Base-by-base conservation (phyloP, 2,888 invertebrate genomes). In the Drosophila atripex region DNA sequence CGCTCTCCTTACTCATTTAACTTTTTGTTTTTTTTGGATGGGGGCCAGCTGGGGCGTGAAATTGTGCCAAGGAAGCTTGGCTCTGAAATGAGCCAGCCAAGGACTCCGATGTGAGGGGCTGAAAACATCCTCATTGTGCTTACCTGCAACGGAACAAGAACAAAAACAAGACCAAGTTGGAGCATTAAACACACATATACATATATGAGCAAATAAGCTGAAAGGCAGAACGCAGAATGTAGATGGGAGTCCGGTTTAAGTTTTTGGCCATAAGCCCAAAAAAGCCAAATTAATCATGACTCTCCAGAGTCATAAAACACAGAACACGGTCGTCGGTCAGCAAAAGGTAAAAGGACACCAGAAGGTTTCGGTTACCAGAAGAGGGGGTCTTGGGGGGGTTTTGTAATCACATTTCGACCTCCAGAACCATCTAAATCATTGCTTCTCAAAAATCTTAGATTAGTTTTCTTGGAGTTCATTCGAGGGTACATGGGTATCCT, bases 201-300 rank as follows among this genome's bases (percentile, higher is more conserved):
- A 41, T 23, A 30, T 39, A 46, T 7, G n/a, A 3, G 7, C 0
- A n/a, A 23, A n/a, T 18, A 23, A 30, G 43, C 43, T 21, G 43
- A 43, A 21, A 21, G 21, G 18, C 21, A 21, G 18, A 43, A 21
- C 21, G 21, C 2, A 21, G 60, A 21, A 43, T 38, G 30, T 41
- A 41, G 32, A 14, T 2, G 32, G 41, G 12, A n/a, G 21, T 50
- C 38, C n/a, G 14, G 28, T 25, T 30, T n/a, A 35, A 35, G 35
- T 35, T 41, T 39, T 14, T 39, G 39, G 16, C 39, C 43, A 64
- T 56, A 66, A 71, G 66, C 60, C 18, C 54, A 11, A 75, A 66
- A 77, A 77, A 60, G 66, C 59, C 66, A 76, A 75, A 80, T 80
- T 80, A 85, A 79, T 84, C 84, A 75, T 75, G 73, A 66, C 73